Evolutionary conservation across 2,888 invertebrate species (phyloP).

Genomic region (Uloborus plumipes): DNA sequence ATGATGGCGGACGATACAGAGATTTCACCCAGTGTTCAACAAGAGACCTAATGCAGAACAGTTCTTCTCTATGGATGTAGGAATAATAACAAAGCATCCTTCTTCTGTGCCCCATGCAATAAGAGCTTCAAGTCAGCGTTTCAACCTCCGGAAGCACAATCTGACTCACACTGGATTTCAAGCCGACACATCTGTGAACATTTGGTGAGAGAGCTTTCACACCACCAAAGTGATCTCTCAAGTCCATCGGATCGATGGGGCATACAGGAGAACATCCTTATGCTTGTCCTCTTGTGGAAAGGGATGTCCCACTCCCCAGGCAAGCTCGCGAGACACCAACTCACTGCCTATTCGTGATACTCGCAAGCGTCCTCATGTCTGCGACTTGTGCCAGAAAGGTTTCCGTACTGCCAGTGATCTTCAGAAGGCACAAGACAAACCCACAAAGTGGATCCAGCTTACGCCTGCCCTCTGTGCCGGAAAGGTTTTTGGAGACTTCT

Average conservation of each 20-base stretch:
- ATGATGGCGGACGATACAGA: too few species aligned
- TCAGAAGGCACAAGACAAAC: conserved; percentile 13
- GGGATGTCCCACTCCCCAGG: conserved; percentile 19
- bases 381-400: conserved; percentile 22
- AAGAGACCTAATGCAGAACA: background rate
- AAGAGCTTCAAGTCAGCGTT: conserved; percentile 7
- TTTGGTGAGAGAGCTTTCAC: conserved; percentile 12
- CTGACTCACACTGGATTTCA: conserved; percentile 6
- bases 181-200: conserved; percentile 9
- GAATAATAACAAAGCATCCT: background rate
- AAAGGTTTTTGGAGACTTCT: conserved; percentile 10
- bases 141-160: conserved; percentile 14
- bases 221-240: conserved; percentile 14
- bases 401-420: conserved; percentile 8
- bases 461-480: conserved; percentile 1
- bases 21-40: too few species aligned
- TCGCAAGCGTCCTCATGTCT: conserved; percentile 7
- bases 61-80: background rate
- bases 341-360: conserved; percentile 29
- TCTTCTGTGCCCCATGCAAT: conserved; percentile 12
- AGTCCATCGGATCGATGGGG: background rate
- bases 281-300: conserved; percentile 4
- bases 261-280: conserved; percentile 20
- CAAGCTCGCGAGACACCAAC: conserved; percentile 4
- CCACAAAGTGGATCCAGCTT: background rate